Evolutionary conservation across 2,797 vertebrate genomes (phyloP), one percentile per base, ranked within the genome.

Genomic region (Rhinella marina): DNA sequence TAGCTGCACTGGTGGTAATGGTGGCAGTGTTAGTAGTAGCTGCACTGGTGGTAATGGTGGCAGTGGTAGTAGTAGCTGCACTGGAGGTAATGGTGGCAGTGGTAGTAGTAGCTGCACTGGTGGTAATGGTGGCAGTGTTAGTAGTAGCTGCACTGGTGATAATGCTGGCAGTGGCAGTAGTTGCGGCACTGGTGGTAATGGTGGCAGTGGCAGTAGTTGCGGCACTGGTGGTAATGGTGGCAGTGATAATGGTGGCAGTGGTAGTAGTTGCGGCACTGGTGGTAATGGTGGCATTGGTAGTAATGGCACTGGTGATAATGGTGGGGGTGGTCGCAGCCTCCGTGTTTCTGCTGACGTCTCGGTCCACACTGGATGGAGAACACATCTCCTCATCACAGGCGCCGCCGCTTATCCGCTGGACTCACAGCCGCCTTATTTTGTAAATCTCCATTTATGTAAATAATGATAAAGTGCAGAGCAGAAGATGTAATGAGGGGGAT

Each of bases 401-500:
- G 48, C 54, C 77, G 77, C 52, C n/a, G 21, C 56, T 21, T 25
- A 73, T 79, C 54, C 14, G 11, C 59, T 84, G 41, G 41, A 41
- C 59, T 61, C 66, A 66, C 41, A 23, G 41, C 10, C 23, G 77
- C 72, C 21, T 3, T 13, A 59, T 32, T 29, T 29, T 59, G 54
- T 17, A 17, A 82, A 52, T 56, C 1, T 56, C 7, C 75, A 48
- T 56, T 19, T 17, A 27, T 21, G 29, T 54, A 32, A 25, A 62
- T 50, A 62, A 61, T 48, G 29, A 12, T 41, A n/a, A n/a, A 50
- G 23, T 64, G 50, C 59, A 0, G 14, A 25, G 19, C 21, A 68
- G 11, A 59, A 68, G 68, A 25, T 62, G 25, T 78, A 48, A 78
- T 66, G 61, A 68, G 56, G 73, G 9, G 73, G 64, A 86, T 86